Evolutionary conservation across 2,113 vertebrate species (phyloP).

Genomic region (Cynopterus brachyotis): DNA sequence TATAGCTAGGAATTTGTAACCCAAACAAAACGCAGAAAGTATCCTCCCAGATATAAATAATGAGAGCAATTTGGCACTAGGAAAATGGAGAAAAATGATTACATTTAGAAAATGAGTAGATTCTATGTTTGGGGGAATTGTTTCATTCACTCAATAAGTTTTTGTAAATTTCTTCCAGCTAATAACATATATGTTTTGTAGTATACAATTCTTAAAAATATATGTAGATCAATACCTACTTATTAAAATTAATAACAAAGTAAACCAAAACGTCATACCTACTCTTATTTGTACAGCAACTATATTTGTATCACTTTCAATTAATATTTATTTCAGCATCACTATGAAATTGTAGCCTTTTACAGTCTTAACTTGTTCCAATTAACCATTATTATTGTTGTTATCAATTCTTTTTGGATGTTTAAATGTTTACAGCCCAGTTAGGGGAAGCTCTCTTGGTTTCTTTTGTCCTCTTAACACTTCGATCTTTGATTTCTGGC

Average conservation of each 20-base stretch:
- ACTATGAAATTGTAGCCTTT: not conserved
- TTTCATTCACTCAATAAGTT: not conserved
- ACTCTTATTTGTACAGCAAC: not conserved
- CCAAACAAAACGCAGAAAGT: not conserved
- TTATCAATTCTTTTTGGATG: not conserved
- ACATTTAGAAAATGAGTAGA: not conserved
- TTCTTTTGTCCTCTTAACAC: not conserved
- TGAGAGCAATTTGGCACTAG: not conserved
- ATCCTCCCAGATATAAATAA: not conserved
- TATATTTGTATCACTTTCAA: not conserved
- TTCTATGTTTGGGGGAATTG: not conserved
- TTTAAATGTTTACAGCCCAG: not conserved
- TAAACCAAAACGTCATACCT: not conserved
- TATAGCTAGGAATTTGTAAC: not conserved
- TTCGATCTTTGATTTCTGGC: not conserved
- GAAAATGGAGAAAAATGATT: not conserved
- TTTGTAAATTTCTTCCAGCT: not conserved
- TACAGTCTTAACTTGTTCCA: not conserved
- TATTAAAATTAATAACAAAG: constrained; percentile 23
- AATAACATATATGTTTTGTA: not conserved
- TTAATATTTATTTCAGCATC: not conserved
- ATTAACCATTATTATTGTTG: not conserved
- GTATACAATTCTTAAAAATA: not conserved
- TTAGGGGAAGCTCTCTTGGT: not conserved
- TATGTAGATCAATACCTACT: not conserved